Evolutionary conservation across 2,113 vertebrate species (phyloP), one percentile per base, ranked within the genome.

Genomic region (Argyrosomus japonicus): DNA sequence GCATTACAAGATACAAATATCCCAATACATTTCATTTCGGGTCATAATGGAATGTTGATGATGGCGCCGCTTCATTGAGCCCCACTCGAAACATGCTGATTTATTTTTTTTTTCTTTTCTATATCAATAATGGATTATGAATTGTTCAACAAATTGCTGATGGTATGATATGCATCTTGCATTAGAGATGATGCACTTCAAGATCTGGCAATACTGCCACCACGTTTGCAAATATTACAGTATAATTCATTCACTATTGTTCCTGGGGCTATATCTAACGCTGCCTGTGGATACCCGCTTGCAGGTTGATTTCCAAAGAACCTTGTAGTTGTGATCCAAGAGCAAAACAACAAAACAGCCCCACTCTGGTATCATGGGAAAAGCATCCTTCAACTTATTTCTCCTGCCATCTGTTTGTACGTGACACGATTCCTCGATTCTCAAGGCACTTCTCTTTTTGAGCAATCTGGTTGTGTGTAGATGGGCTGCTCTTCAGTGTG

Each of bases 1-100:
- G 47, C 67, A 77, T 88, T 86, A 80, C 27, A 47, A 47, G 32
- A 81, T 71, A 74, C 75, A 87, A 90, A 87, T 67, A 88, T 81
- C 58, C 53, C 58, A 87, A 87, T 88, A 74, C 47, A 51, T 85
- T 83, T 86, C 29, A 62, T 72, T 82, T 86, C 79, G 77, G 70
- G 47, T 43, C 61, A 77, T 85, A 82, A 79, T 88, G 73, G 48
- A 54, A 68, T 76, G 68, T 69, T 56, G 57, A 80, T 64, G 64
- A 73, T 61, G 68, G 43, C 25, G 51, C 68, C 72, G 64, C 65
- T 74, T 88, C 77, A 83, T 63, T 67, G 77, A 77, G 25, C 80
- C 64, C 53, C 82, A 84, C 82, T 89, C 85, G 77, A 83, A 29
- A 50, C 57, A 11, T 68, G 62, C 27, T 79, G 69, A 81, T 82